Evolutionary conservation across 2,888 invertebrate species (phyloP), one percentile per base, ranked within the genome.

Genomic region (Heliconius charithonia): DNA sequence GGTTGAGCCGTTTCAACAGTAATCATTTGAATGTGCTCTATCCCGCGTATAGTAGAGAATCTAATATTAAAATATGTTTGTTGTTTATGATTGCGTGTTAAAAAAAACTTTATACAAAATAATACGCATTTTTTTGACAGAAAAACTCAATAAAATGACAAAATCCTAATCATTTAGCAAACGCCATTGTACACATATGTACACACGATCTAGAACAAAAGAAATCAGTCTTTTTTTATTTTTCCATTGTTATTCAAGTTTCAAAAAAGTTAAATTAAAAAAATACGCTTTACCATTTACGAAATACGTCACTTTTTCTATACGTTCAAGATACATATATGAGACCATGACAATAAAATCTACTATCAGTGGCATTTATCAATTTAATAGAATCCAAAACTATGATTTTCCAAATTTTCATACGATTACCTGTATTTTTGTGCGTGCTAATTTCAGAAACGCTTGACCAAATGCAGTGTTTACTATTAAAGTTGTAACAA

Each of bases 211-310:
- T 41, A 41, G 69, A 69, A 69, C 69, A 69, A 69, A 69, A 69
- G 69, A 69, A 69, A 16, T 45, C 16, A 13, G 2, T 25, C 19
- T 67, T 37, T 67, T 37, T 67, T 69, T 69, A 41, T 41, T 69
- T 41, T 41, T 16, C 69, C 69, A 69, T 69, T 69, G 69, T 69
- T 66, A 22, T n/a, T 66, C 32, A 12, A n/a, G n/a, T 66, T 66
- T 67, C 37, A 37, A 37, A 67, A 32, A n/a, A 63, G 16, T 25
- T 27, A 27, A 6, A 12, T 27, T 27, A 63, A 63, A 63, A 59
- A 29, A 63, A 63, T 12, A 63, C 25, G 4, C 32, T 29, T 66
- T 7, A 9, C 29, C 19, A 32, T 32, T 66, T 66, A 66, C 27
- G 22, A 66, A 66, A 66, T 65, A 65, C 10, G 29, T 66, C 29